These are phyloP conservation scores for Eulithis prunata DNA, from an alignment of 2,888 invertebrate genomes.

Conservation along the genomic window DNA sequence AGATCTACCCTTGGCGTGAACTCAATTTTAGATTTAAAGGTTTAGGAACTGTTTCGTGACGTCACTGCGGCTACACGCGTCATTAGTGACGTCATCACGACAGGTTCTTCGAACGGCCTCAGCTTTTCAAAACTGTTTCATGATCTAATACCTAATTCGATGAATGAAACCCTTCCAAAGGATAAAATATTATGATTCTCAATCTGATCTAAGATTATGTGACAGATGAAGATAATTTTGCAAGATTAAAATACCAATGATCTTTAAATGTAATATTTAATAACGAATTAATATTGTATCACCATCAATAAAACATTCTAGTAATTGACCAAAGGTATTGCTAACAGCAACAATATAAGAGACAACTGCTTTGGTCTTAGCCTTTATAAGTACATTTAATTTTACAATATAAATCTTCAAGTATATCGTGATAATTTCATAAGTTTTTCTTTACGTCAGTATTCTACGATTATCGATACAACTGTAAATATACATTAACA, in stretches of 20 bases:
- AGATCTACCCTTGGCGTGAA: not conserved
- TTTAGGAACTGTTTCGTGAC: slow-evolving; percentile 64
- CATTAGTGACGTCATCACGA: slow-evolving; percentile 15
- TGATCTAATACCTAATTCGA: slow-evolving; percentile 39
- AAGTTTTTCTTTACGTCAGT: slow-evolving; percentile 54
- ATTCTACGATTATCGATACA: slow-evolving; percentile 55
- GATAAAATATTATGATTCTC: slow-evolving; percentile 13
- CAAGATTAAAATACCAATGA: slow-evolving; percentile 67
- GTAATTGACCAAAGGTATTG: slow-evolving; percentile 84
- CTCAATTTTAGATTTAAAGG: slow-evolving; percentile 52
- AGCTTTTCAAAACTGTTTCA: slow-evolving; percentile 36
- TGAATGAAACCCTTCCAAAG: slow-evolving; percentile 40
- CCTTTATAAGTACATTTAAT: slow-evolving; percentile 72
- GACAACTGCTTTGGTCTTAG: slow-evolving; percentile 78
- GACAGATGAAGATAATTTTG: slow-evolving; percentile 38
- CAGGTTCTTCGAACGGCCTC: slow-evolving; percentile 28
- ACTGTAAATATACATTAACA: slow-evolving; percentile 63
- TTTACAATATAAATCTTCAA: slow-evolving; percentile 63
- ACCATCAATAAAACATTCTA: slow-evolving; percentile 75
- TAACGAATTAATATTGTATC: slow-evolving; percentile 69
- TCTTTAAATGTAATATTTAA: slow-evolving; percentile 62
- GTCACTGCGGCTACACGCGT: slow-evolving; percentile 17
- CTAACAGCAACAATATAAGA: slow-evolving; percentile 75
- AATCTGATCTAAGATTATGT: slow-evolving; percentile 7
- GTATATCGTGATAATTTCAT: slow-evolving; percentile 57